phyloP scores from a whole-genome alignment of 2,113 vertebrate species.

The Eudyptes chrysolophus region DNA sequence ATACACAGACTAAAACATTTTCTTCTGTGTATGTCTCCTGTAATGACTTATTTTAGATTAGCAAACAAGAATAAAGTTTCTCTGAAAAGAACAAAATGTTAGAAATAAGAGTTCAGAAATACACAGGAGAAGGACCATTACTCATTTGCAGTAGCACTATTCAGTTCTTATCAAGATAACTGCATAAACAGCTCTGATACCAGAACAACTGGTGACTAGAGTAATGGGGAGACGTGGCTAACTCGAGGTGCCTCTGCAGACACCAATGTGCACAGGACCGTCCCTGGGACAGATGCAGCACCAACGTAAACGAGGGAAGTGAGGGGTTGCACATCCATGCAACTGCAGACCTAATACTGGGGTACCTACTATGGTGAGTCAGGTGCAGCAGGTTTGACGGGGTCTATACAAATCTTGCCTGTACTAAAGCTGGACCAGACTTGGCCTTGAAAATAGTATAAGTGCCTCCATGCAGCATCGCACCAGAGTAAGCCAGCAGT shows the following conservation, averaged over 20 bases:
- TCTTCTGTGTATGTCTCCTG: not conserved
- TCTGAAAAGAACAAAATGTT: not conserved
- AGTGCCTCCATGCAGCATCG: not conserved
- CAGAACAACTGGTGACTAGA: not conserved
- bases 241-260: not conserved
- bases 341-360: not conserved
- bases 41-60: not conserved
- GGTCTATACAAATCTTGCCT: not conserved
- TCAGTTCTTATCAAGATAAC: not conserved
- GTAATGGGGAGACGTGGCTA: no score
- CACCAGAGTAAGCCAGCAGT: not conserved
- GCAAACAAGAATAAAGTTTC: not conserved
- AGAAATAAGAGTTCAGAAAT: not conserved
- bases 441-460: not conserved
- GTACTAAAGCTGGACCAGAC: not conserved
- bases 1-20: not conserved
- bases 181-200: not conserved
- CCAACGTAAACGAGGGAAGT: not conserved
- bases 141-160: not conserved
- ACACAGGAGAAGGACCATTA: not conserved
- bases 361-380: fast-evolving
- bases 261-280: not conserved
- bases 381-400: not conserved
- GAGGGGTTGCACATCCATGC: not conserved
- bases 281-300: not conserved